Percentiles rank a stretch among this genome's conserved stretches.
phyloP scores from a whole-genome alignment of 64 coral and sea anemone species.

The Trachythela sp. region DNA sequence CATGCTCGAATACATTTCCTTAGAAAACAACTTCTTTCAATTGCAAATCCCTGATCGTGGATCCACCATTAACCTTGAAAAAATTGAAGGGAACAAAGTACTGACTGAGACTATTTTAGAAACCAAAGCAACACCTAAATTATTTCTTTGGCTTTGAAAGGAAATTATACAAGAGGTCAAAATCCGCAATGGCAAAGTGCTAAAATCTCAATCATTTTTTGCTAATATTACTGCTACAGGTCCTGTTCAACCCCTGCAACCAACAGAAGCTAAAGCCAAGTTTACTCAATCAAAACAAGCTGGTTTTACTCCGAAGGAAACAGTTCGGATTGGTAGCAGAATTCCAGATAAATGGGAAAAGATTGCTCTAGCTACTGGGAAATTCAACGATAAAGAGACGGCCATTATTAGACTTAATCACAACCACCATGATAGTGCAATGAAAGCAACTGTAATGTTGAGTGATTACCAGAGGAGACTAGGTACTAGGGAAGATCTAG shows the following conservation, averaged over 20 bases:
- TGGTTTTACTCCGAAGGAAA: background rate
- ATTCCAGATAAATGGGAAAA: slow-evolving; percentile 5
- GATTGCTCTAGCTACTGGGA: background rate
- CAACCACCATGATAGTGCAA: background rate
- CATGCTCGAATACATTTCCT: too few species aligned
- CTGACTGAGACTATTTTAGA: too few species aligned
- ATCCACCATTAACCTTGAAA: too few species aligned
- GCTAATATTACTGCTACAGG: background rate
- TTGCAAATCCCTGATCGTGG: too few species aligned
- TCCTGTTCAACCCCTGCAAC: background rate
- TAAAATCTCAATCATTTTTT: too few species aligned
- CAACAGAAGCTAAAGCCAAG: background rate
- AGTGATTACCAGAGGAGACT: background rate
- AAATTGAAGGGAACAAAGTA: too few species aligned
- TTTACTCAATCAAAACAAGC: background rate
- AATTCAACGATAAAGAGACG: background rate
- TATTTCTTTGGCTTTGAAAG: too few species aligned
- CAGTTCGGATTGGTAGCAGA: background rate
- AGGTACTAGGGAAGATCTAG: background rate
- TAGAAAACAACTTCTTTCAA: too few species aligned
- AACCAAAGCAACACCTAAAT: too few species aligned
- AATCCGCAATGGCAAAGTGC: too few species aligned
- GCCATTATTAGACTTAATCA: background rate
- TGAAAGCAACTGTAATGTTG: background rate
- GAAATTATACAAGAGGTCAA: too few species aligned